phyloP scores from a whole-genome alignment of 1,140 invertebrate species.

The Solen grandis region DNA sequence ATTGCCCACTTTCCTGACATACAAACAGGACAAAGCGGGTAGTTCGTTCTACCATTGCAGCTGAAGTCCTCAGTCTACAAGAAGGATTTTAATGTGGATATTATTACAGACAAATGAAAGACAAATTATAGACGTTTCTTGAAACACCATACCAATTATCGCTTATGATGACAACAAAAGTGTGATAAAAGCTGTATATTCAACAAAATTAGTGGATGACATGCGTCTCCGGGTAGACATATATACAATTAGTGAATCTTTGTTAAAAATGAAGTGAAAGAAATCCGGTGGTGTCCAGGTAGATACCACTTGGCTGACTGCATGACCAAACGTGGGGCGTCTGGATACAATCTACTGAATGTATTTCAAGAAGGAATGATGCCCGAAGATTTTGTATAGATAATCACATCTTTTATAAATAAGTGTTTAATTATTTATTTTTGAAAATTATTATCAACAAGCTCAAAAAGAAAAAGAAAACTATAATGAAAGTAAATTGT shows the following conservation, averaged over 20 bases:
- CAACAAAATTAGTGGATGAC: conserved; percentile 46
- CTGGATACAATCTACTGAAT: conserved; percentile 27
- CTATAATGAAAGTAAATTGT: no score
- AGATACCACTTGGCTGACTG: conserved; percentile 35
- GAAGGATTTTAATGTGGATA: conserved; percentile 30
- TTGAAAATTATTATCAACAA: no score
- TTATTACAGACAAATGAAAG: conserved; percentile 36
- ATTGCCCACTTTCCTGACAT: conserved; percentile 10
- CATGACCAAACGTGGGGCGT: conserved; percentile 32
- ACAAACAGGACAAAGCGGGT: conserved; percentile 30
- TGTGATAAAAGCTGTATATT: conserved; percentile 56
- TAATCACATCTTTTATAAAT: no score
- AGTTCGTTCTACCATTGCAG: conserved; percentile 44
- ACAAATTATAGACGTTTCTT: conserved; percentile 1
- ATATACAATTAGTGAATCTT: conserved; percentile 45
- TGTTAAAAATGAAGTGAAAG: conserved; percentile 27
- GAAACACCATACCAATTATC: conserved; percentile 39
- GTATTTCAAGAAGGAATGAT: conserved; percentile 17
- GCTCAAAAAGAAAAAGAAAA: no score
- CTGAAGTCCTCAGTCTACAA: conserved; percentile 44
- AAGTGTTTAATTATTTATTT: no score
- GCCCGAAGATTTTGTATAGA: neutral
- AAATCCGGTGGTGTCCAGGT: conserved; percentile 32
- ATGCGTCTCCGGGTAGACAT: conserved; percentile 40
- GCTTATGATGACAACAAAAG: conserved; percentile 60